Percentiles rank a stretch among this genome's conserved stretches.
Evolutionary conservation across 2,113 vertebrate genomes (phyloP).

Genomic region (Piaya cayana): DNA sequence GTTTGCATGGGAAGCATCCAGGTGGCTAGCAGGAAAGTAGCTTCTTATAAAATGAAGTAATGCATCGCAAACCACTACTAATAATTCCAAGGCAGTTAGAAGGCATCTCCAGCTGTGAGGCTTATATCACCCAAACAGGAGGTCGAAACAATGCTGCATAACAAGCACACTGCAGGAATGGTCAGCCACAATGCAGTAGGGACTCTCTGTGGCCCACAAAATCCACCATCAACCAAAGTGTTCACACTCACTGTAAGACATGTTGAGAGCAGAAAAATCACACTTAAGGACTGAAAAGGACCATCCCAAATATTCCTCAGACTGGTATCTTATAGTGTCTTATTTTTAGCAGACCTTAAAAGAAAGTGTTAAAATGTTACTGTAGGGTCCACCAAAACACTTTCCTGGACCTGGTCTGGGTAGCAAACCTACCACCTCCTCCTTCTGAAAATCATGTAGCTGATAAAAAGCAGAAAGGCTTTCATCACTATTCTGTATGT

Average conservation of each 20-base stretch:
- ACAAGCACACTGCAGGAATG: neutral
- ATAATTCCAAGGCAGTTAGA: neutral
- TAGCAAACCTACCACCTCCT: neutral
- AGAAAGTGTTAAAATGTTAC: neutral
- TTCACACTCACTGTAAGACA: neutral
- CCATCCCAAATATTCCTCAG: neutral
- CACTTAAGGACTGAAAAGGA: neutral
- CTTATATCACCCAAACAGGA: neutral
- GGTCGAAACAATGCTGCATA: neutral
- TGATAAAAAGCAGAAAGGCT: conserved; percentile 39
- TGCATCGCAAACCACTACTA: neutral
- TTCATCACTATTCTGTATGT: neutral
- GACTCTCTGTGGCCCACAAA: neutral
- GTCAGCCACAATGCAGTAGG: neutral
- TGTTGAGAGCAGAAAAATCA: neutral
- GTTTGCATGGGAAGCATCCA: conserved; percentile 41
- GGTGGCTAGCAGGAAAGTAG: conserved; percentile 57
- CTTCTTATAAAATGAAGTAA: neutral
- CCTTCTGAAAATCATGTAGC: neutral
- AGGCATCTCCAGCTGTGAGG: neutral
- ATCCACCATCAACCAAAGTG: neutral
- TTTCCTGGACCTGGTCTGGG: neutral
- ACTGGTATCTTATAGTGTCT: neutral
- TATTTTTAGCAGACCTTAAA: neutral
- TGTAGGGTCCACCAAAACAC: neutral